These are phyloP conservation scores for Macrosoma leucophasiata DNA, from an alignment of 2,888 invertebrate genomes.

Conservation along the genomic window DNA sequence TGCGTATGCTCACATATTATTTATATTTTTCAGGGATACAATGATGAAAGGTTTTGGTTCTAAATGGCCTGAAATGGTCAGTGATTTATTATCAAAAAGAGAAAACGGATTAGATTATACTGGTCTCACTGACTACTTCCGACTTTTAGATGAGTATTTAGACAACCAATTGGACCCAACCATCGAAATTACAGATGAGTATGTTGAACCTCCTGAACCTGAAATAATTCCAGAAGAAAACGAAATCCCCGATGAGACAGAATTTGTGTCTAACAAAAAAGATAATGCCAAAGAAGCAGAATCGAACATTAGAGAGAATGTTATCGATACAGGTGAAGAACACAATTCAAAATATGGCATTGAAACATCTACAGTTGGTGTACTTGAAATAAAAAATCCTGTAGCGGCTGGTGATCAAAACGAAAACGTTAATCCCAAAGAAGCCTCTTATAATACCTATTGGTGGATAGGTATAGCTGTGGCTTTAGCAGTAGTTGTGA, in stretches of 20 bases:
- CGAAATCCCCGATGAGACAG: conserved; percentile 32
- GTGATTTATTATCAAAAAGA: conserved; percentile 60
- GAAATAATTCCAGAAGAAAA: conserved; percentile 42
- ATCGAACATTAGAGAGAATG: conserved; percentile 40
- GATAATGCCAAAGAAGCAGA: conserved; percentile 24
- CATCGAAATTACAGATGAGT: conserved; percentile 44
- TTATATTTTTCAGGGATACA: conserved; percentile 43
- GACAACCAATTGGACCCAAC: conserved; percentile 61
- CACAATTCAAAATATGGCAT: conserved; percentile 40
- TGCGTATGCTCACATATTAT: neutral
- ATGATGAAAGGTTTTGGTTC: conserved; percentile 64
- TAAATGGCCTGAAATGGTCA: conserved; percentile 67
- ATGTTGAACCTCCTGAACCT: conserved; percentile 42
- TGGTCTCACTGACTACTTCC: conserved; percentile 73
- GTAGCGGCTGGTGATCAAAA: conserved; percentile 47
- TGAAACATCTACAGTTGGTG: conserved; percentile 66
- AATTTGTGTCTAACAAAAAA: conserved; percentile 17
- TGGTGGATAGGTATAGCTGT: conserved; percentile 72
- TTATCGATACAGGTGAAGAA: conserved; percentile 51
- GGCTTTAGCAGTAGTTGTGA: conserved; percentile 52
- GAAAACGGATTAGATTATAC: conserved; percentile 67
- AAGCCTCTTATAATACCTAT: conserved; percentile 63
- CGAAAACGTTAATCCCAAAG: conserved; percentile 42
- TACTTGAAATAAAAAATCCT: conserved; percentile 61
- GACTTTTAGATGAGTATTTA: conserved; percentile 71